These are phyloP conservation scores for Anoplopoma fimbria DNA, from an alignment of 2,113 vertebrate genomes.

Conservation along the genomic window DNA sequence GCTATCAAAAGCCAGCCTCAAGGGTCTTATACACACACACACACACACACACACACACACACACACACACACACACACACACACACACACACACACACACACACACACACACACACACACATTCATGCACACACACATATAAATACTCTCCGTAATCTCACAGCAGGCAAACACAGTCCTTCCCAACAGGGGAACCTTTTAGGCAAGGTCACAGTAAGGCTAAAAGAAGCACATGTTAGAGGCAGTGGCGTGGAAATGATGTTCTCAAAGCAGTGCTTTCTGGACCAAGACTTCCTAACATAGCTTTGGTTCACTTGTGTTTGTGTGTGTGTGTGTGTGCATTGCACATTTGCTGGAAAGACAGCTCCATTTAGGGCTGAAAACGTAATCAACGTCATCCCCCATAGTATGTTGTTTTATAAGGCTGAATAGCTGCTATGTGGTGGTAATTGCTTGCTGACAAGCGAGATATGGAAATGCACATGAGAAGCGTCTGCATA, in stretches of 20 bases:
- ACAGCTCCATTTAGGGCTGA: neutral
- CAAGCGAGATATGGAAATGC: conserved; percentile 26
- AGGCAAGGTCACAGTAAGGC: conserved; percentile 60
- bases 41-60: conserved; percentile 1
- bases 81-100: conserved; percentile 8
- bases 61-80: neutral
- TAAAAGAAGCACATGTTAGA: conserved; percentile 58
- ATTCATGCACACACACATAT: neutral
- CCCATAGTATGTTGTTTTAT: neutral
- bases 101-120: conserved; percentile 4
- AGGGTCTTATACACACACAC: conserved; percentile 10
- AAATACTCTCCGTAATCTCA: neutral
- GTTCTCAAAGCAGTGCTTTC: conserved; percentile 27
- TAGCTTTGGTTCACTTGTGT: neutral
- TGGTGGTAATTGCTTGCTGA: conserved; percentile 33
- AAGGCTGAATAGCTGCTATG: conserved; percentile 13
- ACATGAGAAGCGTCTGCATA: conserved; percentile 11
- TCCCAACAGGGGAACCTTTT: conserved; percentile 65
- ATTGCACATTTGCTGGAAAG: conserved; percentile 12
- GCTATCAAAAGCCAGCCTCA: conserved; percentile 38
- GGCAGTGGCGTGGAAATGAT: conserved; percentile 56
- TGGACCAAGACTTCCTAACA: conserved; percentile 21
- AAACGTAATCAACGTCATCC: conserved; percentile 5
- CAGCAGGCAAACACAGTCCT: conserved; percentile 30
- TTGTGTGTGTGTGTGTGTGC: conserved; percentile 21